Evolutionary conservation across 2,888 invertebrate genomes (phyloP).

Genomic region (Polydrusus cervinus): DNA sequence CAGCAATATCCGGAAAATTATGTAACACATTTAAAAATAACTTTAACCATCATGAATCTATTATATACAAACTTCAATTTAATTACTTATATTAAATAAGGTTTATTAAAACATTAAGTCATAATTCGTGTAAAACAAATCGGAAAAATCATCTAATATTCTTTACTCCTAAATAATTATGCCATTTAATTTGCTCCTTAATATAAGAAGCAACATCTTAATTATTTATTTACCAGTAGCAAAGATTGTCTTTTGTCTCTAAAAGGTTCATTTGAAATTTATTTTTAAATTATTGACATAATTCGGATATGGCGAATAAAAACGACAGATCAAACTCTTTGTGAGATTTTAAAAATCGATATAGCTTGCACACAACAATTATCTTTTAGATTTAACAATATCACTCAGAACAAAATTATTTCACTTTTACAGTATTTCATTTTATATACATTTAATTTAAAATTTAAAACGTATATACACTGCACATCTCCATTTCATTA

Average conservation of each 20-base stretch:
- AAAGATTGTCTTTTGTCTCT: background rate
- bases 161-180: too few species aligned
- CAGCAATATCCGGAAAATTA: conserved; percentile 21
- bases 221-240: background rate
- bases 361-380: conserved; percentile 33
- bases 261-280: conserved; percentile 13
- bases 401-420: conserved; percentile 38
- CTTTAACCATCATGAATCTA: background rate
- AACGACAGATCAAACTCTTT: conserved; percentile 50
- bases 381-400: conserved; percentile 44
- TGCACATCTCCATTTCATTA: conserved; percentile 28
- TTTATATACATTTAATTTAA: conserved; percentile 32
- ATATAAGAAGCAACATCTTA: conserved; percentile 6
- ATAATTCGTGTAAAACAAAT: too few species aligned
- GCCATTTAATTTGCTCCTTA: background rate
- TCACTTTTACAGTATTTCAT: conserved; percentile 25
- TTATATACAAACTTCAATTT: too few species aligned
- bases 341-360: conserved; percentile 50
- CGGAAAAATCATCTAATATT: too few species aligned
- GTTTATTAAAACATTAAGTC: too few species aligned
- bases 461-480: conserved; percentile 39
- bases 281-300: conserved; percentile 45
- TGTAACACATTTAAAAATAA: conserved; percentile 37
- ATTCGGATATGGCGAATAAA: conserved; percentile 32
- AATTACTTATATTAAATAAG: too few species aligned